Conservation (phyloP, 2,888 invertebrate genomes). For the Penaeus monodon region DNA sequence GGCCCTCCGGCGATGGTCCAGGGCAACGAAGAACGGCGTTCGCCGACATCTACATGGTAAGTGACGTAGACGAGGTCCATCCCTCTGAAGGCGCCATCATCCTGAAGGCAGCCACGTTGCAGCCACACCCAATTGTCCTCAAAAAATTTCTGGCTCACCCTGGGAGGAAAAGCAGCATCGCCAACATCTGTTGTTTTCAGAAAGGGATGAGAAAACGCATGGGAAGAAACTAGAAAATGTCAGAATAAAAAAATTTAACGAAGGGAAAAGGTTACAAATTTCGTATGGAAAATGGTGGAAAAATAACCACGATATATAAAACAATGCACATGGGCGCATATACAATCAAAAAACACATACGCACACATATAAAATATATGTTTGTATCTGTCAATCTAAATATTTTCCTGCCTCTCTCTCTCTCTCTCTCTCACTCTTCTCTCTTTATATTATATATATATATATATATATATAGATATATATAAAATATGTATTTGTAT, state of each 20-base stretch:
- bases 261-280: not conserved
- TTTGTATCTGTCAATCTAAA: no score
- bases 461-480: no score
- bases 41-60: conserved; percentile 86
- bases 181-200: conserved; percentile 63
- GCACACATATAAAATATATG: no score
- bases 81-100: conserved; percentile 80
- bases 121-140: conserved; percentile 88
- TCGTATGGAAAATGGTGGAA: not conserved
- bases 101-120: conserved; percentile 84
- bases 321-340: not conserved
- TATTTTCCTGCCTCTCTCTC: no score
- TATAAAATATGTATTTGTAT: no score
- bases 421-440: no score
- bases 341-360: no score
- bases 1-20: conserved; percentile 83
- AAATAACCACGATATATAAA: not conserved
- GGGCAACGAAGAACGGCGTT: conserved; percentile 89
- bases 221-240: not conserved
- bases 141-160: conserved; percentile 73
- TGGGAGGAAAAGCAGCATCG: conserved; percentile 64
- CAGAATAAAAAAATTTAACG: not conserved
- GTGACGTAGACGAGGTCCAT: conserved; percentile 85
- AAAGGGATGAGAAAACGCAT: not conserved
- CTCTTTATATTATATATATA: no score